Conservation (phyloP, 1,140 invertebrate genomes). For the Euborellia annulipes region DNA sequence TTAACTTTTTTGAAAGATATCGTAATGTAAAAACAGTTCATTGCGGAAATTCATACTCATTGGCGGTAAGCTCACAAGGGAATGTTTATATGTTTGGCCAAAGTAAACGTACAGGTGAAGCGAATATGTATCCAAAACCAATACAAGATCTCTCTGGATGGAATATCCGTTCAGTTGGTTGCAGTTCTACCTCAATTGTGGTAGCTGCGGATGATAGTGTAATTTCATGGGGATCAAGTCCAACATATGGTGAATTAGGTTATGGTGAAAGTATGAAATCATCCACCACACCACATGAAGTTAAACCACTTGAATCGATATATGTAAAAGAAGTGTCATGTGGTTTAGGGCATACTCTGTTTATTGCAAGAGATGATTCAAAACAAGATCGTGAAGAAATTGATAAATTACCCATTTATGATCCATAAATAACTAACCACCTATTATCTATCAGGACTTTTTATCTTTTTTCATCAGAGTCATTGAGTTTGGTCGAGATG, state of each 20-base stretch:
- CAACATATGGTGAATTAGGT: slow-evolving; percentile 82
- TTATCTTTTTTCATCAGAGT: too few species aligned
- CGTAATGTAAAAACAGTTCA: slow-evolving; percentile 62
- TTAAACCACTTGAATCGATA: slow-evolving; percentile 62
- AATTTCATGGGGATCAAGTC: slow-evolving; percentile 80
- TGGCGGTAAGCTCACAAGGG: slow-evolving; percentile 43
- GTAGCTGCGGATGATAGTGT: slow-evolving; percentile 78
- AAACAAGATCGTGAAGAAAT: slow-evolving; percentile 48
- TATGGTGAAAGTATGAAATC: slow-evolving; percentile 79
- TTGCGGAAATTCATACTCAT: slow-evolving; percentile 73
- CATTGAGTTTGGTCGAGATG: too few species aligned
- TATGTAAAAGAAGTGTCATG: slow-evolving; percentile 66
- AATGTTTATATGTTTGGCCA: slow-evolving; percentile 74
- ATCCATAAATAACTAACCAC: slow-evolving; percentile 30
- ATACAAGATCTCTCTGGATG: slow-evolving; percentile 82
- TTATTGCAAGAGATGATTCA: slow-evolving; percentile 47
- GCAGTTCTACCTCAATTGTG: slow-evolving; percentile 64
- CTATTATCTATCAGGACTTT: too few species aligned
- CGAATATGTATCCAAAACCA: slow-evolving; percentile 92
- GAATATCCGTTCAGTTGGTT: slow-evolving; percentile 69
- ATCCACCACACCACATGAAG: slow-evolving; percentile 75
- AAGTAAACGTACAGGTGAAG: slow-evolving; percentile 80
- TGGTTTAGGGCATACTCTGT: slow-evolving; percentile 67
- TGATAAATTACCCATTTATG: slow-evolving; percentile 40
- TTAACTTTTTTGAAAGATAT: slow-evolving; percentile 76